phyloP scores from a whole-genome alignment of 2,888 invertebrate species.

The Nymphalis urticae region DNA sequence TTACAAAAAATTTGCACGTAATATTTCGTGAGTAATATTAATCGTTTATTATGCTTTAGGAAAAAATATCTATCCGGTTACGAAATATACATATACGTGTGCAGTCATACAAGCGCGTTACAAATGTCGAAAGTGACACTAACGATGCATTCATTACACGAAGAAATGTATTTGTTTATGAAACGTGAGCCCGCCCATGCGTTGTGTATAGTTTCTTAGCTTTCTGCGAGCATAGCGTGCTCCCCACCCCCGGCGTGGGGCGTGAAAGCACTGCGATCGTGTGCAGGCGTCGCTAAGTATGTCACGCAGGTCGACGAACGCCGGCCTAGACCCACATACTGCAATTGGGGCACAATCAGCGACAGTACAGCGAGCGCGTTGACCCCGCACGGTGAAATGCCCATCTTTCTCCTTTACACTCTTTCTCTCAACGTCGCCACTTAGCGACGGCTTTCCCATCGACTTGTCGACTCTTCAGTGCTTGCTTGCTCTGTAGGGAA shows the following conservation, averaged over 20 bases:
- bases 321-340: constrained; percentile 82
- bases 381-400: constrained; percentile 80
- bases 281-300: constrained; percentile 75
- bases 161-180: constrained; percentile 32
- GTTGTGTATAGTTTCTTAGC: constrained; percentile 57
- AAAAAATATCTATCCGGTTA: not conserved
- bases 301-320: constrained; percentile 80
- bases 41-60: not conserved
- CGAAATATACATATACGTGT: not conserved
- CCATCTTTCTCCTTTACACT: constrained; percentile 78
- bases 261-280: constrained; percentile 75
- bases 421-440: constrained; percentile 71
- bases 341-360: constrained; percentile 81
- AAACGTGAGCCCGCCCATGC: constrained; percentile 38
- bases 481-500: constrained; percentile 7
- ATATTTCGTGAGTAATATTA: not conserved
- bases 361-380: constrained; percentile 78
- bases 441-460: constrained; percentile 68
- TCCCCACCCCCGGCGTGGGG: constrained; percentile 65
- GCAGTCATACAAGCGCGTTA: not conserved
- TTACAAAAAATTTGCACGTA: constrained; percentile 12
- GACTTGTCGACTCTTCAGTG: constrained; percentile 40
- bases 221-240: constrained; percentile 60
- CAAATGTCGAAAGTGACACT: constrained; percentile 17
- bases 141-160: constrained; percentile 7